Percentiles rank a stretch among this genome's conserved stretches.
Conservation (phyloP, 2,797 vertebrate genomes). For the Cyprinella venusta region DNA sequence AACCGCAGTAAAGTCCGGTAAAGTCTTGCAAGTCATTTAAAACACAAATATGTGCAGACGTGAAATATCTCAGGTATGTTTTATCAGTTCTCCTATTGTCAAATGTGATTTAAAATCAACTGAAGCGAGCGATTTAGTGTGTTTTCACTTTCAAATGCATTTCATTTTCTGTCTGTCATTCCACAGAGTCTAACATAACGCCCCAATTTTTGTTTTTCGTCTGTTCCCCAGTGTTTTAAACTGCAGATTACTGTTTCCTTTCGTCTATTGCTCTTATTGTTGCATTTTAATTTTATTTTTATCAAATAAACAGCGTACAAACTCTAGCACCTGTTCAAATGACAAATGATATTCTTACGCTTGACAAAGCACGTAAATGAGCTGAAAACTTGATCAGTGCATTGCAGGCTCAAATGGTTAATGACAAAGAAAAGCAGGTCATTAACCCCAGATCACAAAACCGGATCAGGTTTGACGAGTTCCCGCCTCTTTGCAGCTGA, state of each 20-base stretch:
- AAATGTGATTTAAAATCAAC: background rate
- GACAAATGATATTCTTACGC: background rate
- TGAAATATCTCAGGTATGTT: background rate
- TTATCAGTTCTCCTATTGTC: background rate
- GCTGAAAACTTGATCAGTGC: background rate
- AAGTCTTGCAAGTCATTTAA: background rate
- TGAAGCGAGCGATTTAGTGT: background rate
- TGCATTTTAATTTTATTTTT: background rate
- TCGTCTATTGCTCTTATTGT: background rate
- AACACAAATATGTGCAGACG: background rate
- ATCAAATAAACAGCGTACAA: background rate
- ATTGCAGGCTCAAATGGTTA: background rate
- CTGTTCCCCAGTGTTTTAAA: background rate
- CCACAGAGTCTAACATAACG: background rate
- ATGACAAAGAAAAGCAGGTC: slow-evolving; percentile 11
- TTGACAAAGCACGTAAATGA: background rate
- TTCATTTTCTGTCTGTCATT: background rate
- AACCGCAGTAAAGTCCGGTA: background rate
- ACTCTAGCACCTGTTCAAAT: slow-evolving; percentile 22
- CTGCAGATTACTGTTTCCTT: background rate
- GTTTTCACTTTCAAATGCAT: background rate
- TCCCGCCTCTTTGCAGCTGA: slow-evolving; percentile 41
- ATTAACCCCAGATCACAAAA: slow-evolving; percentile 23
- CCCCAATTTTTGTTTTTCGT: too few relatives aligned
- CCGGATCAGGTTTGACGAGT: slow-evolving; percentile 53